A percentile compares a stretch with the other conserved stretches of the same genome.
Evolutionary conservation across 2,888 invertebrate genomes (phyloP).

Genomic region (Cataglyphis cursor): DNA sequence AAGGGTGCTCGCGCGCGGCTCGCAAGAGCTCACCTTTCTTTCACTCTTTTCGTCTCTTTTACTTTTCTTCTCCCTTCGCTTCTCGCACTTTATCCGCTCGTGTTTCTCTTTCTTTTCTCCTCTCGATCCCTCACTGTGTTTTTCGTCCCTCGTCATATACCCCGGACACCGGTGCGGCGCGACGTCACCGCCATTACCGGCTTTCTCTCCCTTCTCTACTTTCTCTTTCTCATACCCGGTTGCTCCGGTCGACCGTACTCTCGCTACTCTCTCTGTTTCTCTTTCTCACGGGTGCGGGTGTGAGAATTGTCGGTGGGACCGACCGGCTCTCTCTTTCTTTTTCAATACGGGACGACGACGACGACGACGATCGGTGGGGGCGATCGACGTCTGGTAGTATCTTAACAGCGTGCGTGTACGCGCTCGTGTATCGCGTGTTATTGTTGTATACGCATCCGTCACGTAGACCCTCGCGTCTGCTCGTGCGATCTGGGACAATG

Average conservation of each 20-base stretch:
- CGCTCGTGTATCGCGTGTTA: conserved; percentile 46
- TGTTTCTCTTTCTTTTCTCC: conserved; percentile 43
- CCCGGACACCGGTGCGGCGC: conserved; percentile 31
- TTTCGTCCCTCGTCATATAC: conserved; percentile 53
- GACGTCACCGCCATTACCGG: conserved; percentile 50
- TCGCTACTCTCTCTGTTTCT: conserved; percentile 44
- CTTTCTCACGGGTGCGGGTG: conserved; percentile 67
- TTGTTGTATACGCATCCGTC: not conserved
- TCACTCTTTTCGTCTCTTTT: conserved; percentile 52
- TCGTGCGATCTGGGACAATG: conserved; percentile 51
- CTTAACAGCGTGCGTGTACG: conserved; percentile 54
- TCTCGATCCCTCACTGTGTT: conserved; percentile 35
- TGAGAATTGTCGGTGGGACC: conserved; percentile 72
- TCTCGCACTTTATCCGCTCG: conserved; percentile 46
- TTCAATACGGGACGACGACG: conserved; percentile 51
- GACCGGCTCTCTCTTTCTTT: conserved; percentile 26
- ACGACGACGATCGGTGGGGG: conserved; percentile 51
- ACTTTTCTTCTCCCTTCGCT: conserved; percentile 18
- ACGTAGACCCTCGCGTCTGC: conserved; percentile 22
- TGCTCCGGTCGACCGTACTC: conserved; percentile 12
- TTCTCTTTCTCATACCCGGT: conserved; percentile 53
- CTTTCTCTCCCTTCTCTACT: conserved; percentile 60
- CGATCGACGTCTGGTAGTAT: conserved; percentile 61
- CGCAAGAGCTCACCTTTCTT: conserved; percentile 50
- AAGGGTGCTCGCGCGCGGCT: conserved; percentile 44